A percentile compares a stretch with the other conserved stretches of the same genome.
Evolutionary conservation across 2,797 vertebrate species (phyloP).

Genomic region (Vespertilio murinus): DNA sequence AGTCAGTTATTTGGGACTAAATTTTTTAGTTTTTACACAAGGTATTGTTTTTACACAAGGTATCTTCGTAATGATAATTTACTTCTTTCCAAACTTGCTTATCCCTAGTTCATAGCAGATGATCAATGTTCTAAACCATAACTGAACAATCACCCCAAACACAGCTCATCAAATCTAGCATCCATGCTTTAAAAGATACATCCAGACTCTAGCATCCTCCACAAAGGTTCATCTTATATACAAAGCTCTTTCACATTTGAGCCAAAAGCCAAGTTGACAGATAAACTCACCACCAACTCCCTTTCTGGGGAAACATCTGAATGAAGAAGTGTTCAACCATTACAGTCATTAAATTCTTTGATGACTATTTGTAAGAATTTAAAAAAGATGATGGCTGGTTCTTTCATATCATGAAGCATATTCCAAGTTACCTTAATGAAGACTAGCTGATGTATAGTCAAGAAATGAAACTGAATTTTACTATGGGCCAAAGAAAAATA

Average conservation of each 20-base stretch:
- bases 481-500: constrained; percentile 38
- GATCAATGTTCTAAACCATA: constrained; percentile 1
- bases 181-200: neutral
- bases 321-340: constrained; percentile 28
- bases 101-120: neutral
- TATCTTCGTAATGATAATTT: neutral
- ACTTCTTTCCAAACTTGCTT: neutral
- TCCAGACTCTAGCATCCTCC: neutral
- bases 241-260: constrained; percentile 25
- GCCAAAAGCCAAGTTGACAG: neutral
- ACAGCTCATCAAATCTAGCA: neutral
- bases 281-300: constrained; percentile 18
- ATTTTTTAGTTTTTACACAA: constrained; percentile 5
- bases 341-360: neutral
- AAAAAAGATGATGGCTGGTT: neutral
- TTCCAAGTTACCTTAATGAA: constrained; percentile 24
- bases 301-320: neutral
- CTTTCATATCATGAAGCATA: neutral
- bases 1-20: constrained; percentile 22
- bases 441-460: neutral
- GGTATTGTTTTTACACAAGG: neutral
- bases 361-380: constrained; percentile 12
- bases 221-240: neutral
- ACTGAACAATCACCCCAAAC: neutral
- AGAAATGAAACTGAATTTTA: constrained; percentile 51